Percentiles rank a stretch among this genome's conserved stretches.
These are phyloP conservation scores for Archilochus colubris DNA, from an alignment of 2,113 vertebrate genomes.

Conservation along the genomic window DNA sequence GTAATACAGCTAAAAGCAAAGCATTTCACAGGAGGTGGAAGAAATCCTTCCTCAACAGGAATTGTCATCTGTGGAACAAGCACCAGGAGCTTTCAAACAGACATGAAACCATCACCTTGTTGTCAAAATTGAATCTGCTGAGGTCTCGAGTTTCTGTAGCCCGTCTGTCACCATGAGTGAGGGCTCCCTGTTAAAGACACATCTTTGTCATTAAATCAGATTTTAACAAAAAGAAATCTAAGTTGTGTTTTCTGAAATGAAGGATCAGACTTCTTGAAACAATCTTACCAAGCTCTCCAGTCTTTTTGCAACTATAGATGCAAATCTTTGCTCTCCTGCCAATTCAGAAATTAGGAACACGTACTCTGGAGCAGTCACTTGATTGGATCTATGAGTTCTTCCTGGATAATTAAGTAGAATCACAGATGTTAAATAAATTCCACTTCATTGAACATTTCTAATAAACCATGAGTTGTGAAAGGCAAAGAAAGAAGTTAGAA, in stretches of 20 bases:
- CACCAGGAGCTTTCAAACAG: neutral
- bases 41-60: neutral
- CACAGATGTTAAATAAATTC: neutral
- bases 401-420: conserved; percentile 75
- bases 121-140: conserved; percentile 98
- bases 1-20: neutral
- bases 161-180: conserved; percentile 95
- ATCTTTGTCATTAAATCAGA: neutral
- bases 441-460: neutral
- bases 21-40: neutral
- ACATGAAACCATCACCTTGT: conserved; percentile 82
- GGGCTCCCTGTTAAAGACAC: conserved; percentile 86
- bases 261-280: neutral
- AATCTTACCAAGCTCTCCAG: conserved; percentile 94
- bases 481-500: neutral
- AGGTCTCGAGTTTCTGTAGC: conserved; percentile 98
- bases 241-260: neutral
- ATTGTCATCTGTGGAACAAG: neutral
- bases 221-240: neutral
- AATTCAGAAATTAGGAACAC: conserved; percentile 98
- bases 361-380: conserved; percentile 97
- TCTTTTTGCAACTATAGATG: conserved; percentile 97
- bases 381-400: conserved; percentile 96
- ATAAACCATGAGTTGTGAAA: neutral
- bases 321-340: conserved; percentile 97